Conservation (phyloP, 2,797 vertebrate genomes). For the Sebastes steindachneri region DNA sequence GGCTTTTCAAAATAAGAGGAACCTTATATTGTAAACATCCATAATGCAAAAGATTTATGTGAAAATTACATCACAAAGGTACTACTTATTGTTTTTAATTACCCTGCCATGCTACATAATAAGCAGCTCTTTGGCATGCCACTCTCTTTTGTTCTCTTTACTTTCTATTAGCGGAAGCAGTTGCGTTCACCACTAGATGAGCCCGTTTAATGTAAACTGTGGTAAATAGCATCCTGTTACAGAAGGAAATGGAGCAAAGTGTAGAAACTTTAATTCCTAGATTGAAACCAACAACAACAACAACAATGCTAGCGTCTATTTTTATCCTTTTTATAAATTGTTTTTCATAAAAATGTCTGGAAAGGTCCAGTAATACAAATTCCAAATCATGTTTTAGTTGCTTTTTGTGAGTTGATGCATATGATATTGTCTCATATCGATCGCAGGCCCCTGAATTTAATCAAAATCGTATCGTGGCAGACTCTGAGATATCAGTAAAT, state of each 20-base stretch:
- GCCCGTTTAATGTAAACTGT: background rate
- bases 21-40: background rate
- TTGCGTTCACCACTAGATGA: background rate
- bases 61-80: background rate
- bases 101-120: background rate
- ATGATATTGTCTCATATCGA: too few relatives aligned
- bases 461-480: too few relatives aligned
- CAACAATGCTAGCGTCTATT: background rate
- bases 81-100: background rate
- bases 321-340: too few relatives aligned
- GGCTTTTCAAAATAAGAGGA: background rate
- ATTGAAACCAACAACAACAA: background rate
- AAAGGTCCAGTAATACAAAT: too few relatives aligned
- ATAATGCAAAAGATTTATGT: background rate
- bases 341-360: too few relatives aligned
- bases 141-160: background rate
- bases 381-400: too few relatives aligned
- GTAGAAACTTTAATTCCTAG: background rate
- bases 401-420: too few relatives aligned
- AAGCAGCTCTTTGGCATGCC: background rate
- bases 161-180: background rate
- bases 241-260: background rate
- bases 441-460: too few relatives aligned
- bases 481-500: too few relatives aligned
- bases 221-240: background rate